Conservation (phyloP, 2,113 vertebrate genomes). For the Microtus pennsylvanicus region DNA sequence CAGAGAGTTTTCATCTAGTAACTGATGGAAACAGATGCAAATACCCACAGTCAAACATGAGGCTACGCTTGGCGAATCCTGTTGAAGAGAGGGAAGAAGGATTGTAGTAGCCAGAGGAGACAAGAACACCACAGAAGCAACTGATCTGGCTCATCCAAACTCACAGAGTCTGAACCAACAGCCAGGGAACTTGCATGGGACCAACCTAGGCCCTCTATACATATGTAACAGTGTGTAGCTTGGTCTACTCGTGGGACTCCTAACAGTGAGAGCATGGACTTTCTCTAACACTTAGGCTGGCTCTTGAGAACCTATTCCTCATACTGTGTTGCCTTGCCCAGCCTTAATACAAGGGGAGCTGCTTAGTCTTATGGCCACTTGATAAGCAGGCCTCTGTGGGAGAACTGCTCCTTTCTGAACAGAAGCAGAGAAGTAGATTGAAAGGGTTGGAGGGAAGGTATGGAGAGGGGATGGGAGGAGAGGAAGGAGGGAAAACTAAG, state of each 20-base stretch:
- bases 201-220: not conserved
- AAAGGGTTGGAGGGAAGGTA: not conserved
- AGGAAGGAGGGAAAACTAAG: not conserved
- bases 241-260: not conserved
- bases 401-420: not conserved
- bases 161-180: not conserved
- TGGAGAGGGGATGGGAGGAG: not conserved
- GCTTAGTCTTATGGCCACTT: not conserved
- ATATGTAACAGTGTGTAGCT: not conserved
- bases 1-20: not conserved
- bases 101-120: not conserved
- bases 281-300: not conserved
- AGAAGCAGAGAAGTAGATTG: not conserved
- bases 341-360: not conserved
- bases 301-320: not conserved
- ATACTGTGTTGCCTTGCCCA: not conserved
- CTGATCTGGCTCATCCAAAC: too few species aligned
- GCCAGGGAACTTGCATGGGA: not conserved
- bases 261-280: not conserved
- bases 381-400: not conserved
- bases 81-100: not conserved
- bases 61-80: not conserved
- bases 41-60: not conserved
- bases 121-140: not conserved
- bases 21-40: not conserved